Conservation (phyloP, 1,140 invertebrate genomes). For the Bombus polaris region DNA sequence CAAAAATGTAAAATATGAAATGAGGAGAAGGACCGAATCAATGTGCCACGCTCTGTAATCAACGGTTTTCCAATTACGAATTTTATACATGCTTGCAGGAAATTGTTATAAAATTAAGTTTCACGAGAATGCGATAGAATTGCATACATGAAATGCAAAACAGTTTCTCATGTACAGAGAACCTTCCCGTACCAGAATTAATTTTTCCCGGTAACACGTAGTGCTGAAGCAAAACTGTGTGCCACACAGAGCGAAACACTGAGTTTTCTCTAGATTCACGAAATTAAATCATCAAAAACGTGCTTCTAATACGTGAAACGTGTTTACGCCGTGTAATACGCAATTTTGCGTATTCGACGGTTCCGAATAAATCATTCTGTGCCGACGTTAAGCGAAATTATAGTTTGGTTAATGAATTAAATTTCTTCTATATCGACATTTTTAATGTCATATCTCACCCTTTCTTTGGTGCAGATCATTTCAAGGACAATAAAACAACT, state of each 20-base stretch:
- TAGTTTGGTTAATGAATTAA: not conserved
- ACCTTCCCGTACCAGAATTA: not conserved
- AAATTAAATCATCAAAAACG: not conserved
- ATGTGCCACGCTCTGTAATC: not conserved
- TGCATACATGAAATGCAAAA: not conserved
- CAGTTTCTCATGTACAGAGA: not conserved
- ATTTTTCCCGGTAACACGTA: not conserved
- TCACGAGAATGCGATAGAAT: not conserved
- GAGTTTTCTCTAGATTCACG: not conserved
- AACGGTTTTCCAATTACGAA: not conserved
- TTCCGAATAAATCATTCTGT: not conserved
- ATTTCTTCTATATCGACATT: not conserved
- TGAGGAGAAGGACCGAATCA: not conserved
- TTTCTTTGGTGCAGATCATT: no score
- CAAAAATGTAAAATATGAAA: not conserved
- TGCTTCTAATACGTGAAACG: not conserved
- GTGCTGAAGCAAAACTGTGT: no score
- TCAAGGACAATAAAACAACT: no score
- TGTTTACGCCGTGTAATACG: not conserved
- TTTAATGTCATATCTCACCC: no score
- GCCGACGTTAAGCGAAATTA: not conserved
- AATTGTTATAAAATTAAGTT: conserved; percentile 20
- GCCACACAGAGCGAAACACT: not conserved
- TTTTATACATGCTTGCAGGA: not conserved
- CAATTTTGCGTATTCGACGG: not conserved